These are phyloP conservation scores for Larimichthys crocea DNA, from an alignment of 2,113 vertebrate genomes.

Conservation along the genomic window DNA sequence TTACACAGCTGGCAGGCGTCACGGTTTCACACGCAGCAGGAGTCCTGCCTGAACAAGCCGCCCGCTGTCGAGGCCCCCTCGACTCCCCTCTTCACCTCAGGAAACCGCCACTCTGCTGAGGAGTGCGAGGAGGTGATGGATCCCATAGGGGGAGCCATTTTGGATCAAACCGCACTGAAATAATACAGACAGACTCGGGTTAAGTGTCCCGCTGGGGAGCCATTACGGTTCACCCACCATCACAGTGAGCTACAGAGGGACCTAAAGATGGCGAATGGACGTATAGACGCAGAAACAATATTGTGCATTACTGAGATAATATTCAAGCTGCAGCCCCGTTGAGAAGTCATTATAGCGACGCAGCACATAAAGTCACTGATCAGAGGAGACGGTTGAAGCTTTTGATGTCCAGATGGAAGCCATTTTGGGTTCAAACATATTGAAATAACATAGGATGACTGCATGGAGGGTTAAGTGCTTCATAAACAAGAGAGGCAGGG, in stretches of 20 bases:
- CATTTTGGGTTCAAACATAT: constrained; percentile 4
- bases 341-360: not conserved
- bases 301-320: constrained; percentile 25
- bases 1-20: constrained; percentile 74
- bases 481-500: not conserved
- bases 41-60: constrained; percentile 66
- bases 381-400: not conserved
- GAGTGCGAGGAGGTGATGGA: not conserved
- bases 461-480: constrained; percentile 27
- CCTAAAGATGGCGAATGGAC: constrained; percentile 14
- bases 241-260: not conserved
- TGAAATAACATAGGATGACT: constrained; percentile 16
- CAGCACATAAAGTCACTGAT: not conserved
- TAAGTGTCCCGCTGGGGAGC: constrained; percentile 36
- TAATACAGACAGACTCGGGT: constrained; percentile 24
- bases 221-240: constrained; percentile 16
- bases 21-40: constrained; percentile 39
- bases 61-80: constrained; percentile 46
- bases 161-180: constrained; percentile 52
- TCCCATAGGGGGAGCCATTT: constrained; percentile 36
- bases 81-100: constrained; percentile 43
- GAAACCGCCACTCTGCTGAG: constrained; percentile 52
- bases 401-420: not conserved
- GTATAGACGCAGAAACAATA: constrained; percentile 12
- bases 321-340: constrained; percentile 7